phyloP scores from a whole-genome alignment of 2,888 invertebrate genomes.

The Drosophila subsilvestris region DNA sequence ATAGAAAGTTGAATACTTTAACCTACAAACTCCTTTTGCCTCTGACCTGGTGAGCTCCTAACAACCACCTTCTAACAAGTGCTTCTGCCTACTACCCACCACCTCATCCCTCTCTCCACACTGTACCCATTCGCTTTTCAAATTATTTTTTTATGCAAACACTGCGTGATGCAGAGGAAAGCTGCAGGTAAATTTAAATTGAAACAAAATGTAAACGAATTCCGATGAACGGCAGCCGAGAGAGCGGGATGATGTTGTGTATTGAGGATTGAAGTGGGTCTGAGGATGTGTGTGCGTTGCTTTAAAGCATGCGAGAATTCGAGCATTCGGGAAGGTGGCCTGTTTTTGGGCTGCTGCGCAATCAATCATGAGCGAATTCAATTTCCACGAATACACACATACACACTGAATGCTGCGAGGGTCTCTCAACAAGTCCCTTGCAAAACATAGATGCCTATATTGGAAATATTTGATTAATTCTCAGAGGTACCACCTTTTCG shows the following conservation, averaged over 20 bases:
- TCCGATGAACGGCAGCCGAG: constrained; percentile 12
- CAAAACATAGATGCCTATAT: neutral
- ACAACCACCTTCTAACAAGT: neutral
- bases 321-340: constrained; percentile 49
- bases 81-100: neutral
- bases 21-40: too few relatives aligned
- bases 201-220: constrained; percentile 68
- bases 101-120: neutral
- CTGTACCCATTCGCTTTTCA: constrained; percentile 1
- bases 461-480: neutral
- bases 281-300: constrained; percentile 25
- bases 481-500: neutral
- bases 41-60: too few relatives aligned
- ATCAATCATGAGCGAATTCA: constrained; percentile 76
- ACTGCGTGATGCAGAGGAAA: constrained; percentile 39
- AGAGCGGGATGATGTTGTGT: constrained; percentile 26
- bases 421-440: neutral
- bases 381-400: constrained; percentile 61
- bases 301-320: constrained; percentile 39
- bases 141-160: constrained; percentile 41
- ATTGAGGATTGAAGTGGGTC: constrained; percentile 17
- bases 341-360: constrained; percentile 67
- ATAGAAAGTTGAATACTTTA: too few relatives aligned
- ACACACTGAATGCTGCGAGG: constrained; percentile 11
- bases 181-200: constrained; percentile 64